phyloP scores from a whole-genome alignment of 37 sponge, comb jelly and placozoan species.

The Aplysina aerophoba region DNA sequence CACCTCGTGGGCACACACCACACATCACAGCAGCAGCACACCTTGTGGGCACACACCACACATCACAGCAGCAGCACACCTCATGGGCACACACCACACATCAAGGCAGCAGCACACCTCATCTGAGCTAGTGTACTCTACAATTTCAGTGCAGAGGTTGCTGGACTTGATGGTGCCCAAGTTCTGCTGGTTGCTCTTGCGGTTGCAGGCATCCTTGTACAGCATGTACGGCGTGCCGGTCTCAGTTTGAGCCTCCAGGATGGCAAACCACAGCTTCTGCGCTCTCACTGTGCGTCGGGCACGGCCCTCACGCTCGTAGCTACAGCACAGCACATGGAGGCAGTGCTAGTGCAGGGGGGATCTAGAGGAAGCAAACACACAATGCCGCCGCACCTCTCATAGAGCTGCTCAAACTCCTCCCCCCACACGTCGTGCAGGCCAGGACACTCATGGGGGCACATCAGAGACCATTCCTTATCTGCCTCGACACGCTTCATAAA shows the following conservation, averaged over 20 bases:
- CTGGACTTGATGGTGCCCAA: constrained; percentile 98
- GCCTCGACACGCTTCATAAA: constrained; percentile 95
- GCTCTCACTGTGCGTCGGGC: constrained; percentile 75
- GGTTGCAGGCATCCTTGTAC: constrained; percentile 97
- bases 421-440: constrained; percentile 94
- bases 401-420: constrained; percentile 93
- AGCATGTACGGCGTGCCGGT: constrained; percentile 99
- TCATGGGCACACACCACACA: neutral
- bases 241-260: constrained; percentile 94
- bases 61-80: neutral
- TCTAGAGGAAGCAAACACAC: neutral
- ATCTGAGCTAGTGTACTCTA: constrained; percentile 96
- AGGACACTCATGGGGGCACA: constrained; percentile 98
- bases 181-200: constrained; percentile 99
- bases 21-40: too few relatives aligned
- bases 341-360: neutral
- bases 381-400: constrained; percentile 55
- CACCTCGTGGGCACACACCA: constrained; percentile 35
- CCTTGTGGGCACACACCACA: neutral
- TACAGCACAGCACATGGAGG: constrained; percentile 8
- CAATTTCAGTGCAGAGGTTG: constrained; percentile 98
- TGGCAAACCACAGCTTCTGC: constrained; percentile 99
- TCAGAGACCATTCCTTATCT: constrained; percentile 90
- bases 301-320: constrained; percentile 90
- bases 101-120: constrained; percentile 52